Base-by-base conservation (phyloP, 1,140 invertebrate genomes). In the Cecropterus lyciades region DNA sequence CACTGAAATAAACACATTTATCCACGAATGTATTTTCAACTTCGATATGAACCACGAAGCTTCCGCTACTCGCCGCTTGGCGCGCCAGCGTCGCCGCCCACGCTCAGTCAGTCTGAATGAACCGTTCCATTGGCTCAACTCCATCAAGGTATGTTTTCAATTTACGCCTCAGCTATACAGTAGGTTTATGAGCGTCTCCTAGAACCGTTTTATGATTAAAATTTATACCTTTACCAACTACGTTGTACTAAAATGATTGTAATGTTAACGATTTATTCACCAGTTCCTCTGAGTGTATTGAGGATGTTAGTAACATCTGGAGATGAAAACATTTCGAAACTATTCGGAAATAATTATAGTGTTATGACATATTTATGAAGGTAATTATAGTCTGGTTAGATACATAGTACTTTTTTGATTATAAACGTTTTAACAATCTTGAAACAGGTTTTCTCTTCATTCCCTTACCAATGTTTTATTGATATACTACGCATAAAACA, bases 51-150 rank as follows among this genome's bases (percentile, higher is more conserved):
- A 77, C 69, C 75, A 24, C 42, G 30, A 16, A 73, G 73, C 69
- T 76, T 17, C 63, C 60, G 84, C 86, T 85, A 85, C 84, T 87
- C 86, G 71, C 76, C 84, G 69, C 84, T 55, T 33, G 49, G 65
- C 6, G 83, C 84, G 82, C 84, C 66, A 46, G n/a, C 20, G 48
- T 69, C 69, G 68, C 67, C 77, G 53, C 79, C 77, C 60, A 74
- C 75, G 59, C 78, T 16, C 42, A 37, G 52, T 52, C 49, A 30
- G 64, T 52, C 71, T 79, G 65, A 79, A 79, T 79, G 77, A 75
- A 79, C 68, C 65, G 70, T 57, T 55, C 37, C 37, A 57, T 79
- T 79, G 77, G 74, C 75, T 43, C 43, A 51, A 46, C 63, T 74
- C 74, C 77, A 79, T 77, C 66, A 79, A 74, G 69, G 65, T 67